Evolutionary conservation across 2,888 invertebrate species (phyloP).

Genomic region (Epistrophella euchroma): DNA sequence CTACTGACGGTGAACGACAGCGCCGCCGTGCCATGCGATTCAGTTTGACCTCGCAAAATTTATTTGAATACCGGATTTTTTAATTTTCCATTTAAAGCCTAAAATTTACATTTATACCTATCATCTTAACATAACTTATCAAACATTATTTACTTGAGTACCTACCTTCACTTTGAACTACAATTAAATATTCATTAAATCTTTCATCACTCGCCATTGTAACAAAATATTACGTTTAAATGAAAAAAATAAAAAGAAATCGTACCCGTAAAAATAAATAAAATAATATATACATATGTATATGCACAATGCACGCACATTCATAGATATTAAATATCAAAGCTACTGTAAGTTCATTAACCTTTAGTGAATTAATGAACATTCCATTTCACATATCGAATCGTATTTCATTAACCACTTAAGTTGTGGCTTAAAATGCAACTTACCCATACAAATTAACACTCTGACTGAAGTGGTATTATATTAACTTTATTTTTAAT

Average conservation of each 20-base stretch:
- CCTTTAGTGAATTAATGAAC: conserved; percentile 2
- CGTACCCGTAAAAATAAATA: not conserved
- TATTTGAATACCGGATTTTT: too few species aligned
- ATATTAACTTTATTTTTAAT: conserved; percentile 3
- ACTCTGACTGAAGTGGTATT: conserved; percentile 22
- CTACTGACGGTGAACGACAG: too few species aligned
- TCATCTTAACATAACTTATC: too few species aligned
- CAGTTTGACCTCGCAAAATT: too few species aligned
- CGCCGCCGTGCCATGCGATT: too few species aligned
- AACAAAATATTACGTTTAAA: not conserved
- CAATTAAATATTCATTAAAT: not conserved
- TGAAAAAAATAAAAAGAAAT: not conserved
- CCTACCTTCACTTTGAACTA: not conserved
- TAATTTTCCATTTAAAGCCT: too few species aligned
- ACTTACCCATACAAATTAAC: conserved; percentile 4
- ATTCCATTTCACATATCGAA: not conserved
- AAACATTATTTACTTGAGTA: too few species aligned
- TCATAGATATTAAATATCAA: conserved; percentile 1
- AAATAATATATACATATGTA: not conserved
- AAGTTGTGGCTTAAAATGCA: conserved; percentile 9
- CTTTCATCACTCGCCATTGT: conserved; percentile 15
- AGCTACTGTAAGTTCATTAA: not conserved
- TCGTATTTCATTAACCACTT: conserved; percentile 15
- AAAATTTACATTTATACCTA: too few species aligned
- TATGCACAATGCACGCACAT: too few species aligned